Percentiles rank a stretch among this genome's conserved stretches.
Conservation (phyloP, 2,113 vertebrate species). For the Neotragus moschatus region DNA sequence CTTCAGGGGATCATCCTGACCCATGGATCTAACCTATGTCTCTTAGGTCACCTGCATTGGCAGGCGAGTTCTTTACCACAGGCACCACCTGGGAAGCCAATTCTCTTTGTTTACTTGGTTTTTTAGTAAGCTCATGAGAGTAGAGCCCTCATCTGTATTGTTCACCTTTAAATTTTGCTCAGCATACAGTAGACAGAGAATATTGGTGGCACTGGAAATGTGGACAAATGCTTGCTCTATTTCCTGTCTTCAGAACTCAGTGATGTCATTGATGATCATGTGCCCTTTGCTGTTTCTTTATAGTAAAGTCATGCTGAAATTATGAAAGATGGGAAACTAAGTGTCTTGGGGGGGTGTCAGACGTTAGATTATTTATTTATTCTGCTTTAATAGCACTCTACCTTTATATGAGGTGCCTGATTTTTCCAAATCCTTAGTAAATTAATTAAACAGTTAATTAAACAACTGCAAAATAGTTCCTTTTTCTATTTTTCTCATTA, state of each 20-base stretch:
- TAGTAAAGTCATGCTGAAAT: not conserved
- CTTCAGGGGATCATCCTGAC: not conserved
- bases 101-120: not conserved
- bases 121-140: not conserved
- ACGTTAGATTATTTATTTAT: not conserved
- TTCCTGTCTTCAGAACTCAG: not conserved
- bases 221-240: not conserved
- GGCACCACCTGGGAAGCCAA: not conserved
- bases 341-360: not conserved
- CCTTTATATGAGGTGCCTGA: slow-evolving; percentile 23
- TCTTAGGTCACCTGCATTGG: not conserved
- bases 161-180: not conserved
- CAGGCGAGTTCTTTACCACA: not conserved
- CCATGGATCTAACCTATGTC: not conserved
- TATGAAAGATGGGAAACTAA: not conserved
- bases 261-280: not conserved
- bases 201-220: not conserved
- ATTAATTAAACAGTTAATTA: not conserved
- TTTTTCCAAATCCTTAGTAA: not conserved
- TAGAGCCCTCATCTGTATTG: not conserved
- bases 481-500: not conserved
- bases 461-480: not conserved
- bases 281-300: not conserved
- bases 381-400: not conserved
- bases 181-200: not conserved